These are phyloP conservation scores for Teinopalpus imperialis DNA, from an alignment of 2,888 invertebrate species.

Conservation along the genomic window DNA sequence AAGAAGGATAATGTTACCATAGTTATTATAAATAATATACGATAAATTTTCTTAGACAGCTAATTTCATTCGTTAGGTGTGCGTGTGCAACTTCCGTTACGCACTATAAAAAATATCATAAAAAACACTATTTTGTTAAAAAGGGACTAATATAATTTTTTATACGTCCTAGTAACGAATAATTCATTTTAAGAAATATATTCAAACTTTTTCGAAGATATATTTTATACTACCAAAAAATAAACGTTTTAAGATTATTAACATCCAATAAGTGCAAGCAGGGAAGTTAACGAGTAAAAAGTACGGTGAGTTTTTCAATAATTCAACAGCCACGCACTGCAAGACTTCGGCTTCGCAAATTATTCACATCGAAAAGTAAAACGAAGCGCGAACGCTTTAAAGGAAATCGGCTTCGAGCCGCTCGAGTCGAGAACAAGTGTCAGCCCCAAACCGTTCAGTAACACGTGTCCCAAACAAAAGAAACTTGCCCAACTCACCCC, in stretches of 20 bases:
- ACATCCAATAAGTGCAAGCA: conserved; percentile 7
- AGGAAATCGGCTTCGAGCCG: conserved; percentile 58
- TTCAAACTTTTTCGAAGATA: too few relatives aligned
- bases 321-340: conserved; percentile 26
- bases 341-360: conserved; percentile 43
- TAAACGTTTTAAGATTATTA: conserved; percentile 10
- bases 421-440: conserved; percentile 67
- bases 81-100: too few relatives aligned
- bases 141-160: too few relatives aligned
- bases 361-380: conserved; percentile 47
- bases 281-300: conserved; percentile 16
- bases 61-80: too few relatives aligned
- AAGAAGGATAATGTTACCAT: too few relatives aligned
- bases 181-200: too few relatives aligned
- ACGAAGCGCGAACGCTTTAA: conserved; percentile 48
- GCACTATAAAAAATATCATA: too few relatives aligned
- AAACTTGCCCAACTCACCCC: conserved; percentile 63
- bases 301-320: conserved; percentile 21
- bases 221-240: too few relatives aligned
- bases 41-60: too few relatives aligned
- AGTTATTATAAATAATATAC: too few relatives aligned
- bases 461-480: conserved; percentile 80
- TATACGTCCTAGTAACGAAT: too few relatives aligned
- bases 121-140: too few relatives aligned
- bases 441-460: conserved; percentile 75